Evolutionary conservation across 2,113 vertebrate genomes (phyloP).

Genomic region (Chinchilla lanigera): DNA sequence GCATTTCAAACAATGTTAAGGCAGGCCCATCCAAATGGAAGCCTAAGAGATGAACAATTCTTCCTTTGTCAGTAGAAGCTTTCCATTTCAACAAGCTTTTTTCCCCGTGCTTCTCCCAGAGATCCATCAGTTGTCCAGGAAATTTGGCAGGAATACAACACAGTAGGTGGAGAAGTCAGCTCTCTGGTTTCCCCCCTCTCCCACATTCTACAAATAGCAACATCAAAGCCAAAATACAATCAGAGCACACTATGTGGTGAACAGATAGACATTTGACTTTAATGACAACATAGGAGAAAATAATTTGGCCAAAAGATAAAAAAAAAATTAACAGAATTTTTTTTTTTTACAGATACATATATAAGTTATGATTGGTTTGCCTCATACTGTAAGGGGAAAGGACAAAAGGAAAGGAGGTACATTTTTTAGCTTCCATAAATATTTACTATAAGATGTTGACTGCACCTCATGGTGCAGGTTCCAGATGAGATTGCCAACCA

Average conservation of each 20-base stretch:
- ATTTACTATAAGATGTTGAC: slow-evolving; percentile 80
- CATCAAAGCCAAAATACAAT: slow-evolving; percentile 83
- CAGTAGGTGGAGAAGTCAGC: slow-evolving; percentile 78
- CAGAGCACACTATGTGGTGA: slow-evolving; percentile 82
- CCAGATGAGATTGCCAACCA: slow-evolving; percentile 78
- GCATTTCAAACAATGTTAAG: slow-evolving; percentile 82
- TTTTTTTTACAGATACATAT: slow-evolving; percentile 83
- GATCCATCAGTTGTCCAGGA: slow-evolving; percentile 71
- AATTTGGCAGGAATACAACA: slow-evolving; percentile 83
- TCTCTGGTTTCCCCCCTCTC: slow-evolving; percentile 58
- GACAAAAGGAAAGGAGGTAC: slow-evolving; percentile 45
- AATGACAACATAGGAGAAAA: slow-evolving; percentile 87
- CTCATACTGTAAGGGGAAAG: slow-evolving; percentile 68
- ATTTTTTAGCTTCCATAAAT: slow-evolving; percentile 78
- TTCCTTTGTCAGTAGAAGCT: slow-evolving; percentile 81
- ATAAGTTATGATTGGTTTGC: slow-evolving; percentile 79
- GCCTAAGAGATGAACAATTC: slow-evolving; percentile 79
- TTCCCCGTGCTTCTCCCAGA: slow-evolving; percentile 80
- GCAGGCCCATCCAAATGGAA: slow-evolving; percentile 81
- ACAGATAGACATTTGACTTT: slow-evolving; percentile 86
- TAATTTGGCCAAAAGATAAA: slow-evolving; percentile 80
- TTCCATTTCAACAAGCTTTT: slow-evolving; percentile 76
- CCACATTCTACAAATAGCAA: slow-evolving; percentile 73
- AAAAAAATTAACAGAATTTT: slow-evolving; percentile 82
- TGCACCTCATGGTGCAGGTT: slow-evolving; percentile 71